A percentile compares a stretch with the other conserved stretches of the same genome.
Conservation (phyloP, 1,140 invertebrate genomes). For the Gonatopus flavifemur region DNA sequence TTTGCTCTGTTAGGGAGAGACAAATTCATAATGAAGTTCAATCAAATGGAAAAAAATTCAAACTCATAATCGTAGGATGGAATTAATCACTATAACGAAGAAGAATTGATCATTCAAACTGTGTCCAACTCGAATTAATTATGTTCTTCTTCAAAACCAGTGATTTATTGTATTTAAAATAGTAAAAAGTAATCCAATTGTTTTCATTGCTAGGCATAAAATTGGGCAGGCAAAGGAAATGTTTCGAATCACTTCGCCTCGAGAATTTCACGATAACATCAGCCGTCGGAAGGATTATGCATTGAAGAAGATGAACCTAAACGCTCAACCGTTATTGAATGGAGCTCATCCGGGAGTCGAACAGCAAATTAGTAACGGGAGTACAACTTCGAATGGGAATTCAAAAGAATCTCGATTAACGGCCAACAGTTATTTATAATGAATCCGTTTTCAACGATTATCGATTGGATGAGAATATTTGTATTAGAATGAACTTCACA, state of each 20-base stretch:
- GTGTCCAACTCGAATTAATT: too few species aligned
- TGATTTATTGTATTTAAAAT: too few species aligned
- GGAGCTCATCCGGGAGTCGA: constrained; percentile 8
- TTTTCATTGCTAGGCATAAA: constrained; percentile 24
- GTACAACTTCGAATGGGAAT: constrained; percentile 10
- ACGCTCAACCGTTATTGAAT: constrained; percentile 18
- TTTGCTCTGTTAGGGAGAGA: too few species aligned
- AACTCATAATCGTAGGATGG: too few species aligned
- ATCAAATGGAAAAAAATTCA: too few species aligned
- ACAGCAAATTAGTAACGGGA: constrained; percentile 21
- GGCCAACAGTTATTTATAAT: constrained; percentile 23
- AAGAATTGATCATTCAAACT: too few species aligned
- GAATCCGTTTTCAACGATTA: neutral
- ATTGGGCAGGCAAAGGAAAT: constrained; percentile 31
- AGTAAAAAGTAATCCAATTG: too few species aligned
- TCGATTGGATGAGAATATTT: too few species aligned
- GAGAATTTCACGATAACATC: constrained; percentile 13
- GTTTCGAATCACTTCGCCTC: constrained; percentile 20
- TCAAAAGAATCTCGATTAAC: constrained; percentile 19
- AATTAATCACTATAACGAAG: too few species aligned
- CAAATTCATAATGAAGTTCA: too few species aligned
- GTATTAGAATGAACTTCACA: too few species aligned
- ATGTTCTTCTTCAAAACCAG: too few species aligned
- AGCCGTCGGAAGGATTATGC: constrained; percentile 13
- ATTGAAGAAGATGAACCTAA: constrained; percentile 10